Conservation (phyloP, 37 sponge, comb jelly and placozoan species). For the Halichondria panicea region DNA sequence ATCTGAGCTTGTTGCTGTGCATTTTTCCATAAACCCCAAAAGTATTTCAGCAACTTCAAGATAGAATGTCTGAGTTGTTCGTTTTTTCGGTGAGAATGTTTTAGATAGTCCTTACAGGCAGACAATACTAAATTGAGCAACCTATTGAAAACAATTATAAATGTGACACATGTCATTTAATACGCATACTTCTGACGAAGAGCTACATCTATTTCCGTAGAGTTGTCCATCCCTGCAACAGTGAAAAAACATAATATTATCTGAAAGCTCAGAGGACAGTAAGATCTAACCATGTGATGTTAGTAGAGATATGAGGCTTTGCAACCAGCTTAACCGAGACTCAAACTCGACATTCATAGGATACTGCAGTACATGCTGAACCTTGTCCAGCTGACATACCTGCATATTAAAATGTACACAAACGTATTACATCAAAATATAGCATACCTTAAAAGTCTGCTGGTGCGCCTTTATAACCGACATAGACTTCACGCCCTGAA, state of each 20-base stretch:
- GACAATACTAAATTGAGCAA: no score
- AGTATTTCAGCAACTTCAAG: no score
- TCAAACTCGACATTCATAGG: neutral
- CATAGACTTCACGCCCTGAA: conserved; percentile 13
- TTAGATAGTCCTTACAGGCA: no score
- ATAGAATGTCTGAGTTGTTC: no score
- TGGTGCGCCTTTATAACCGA: neutral
- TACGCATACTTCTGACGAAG: no score
- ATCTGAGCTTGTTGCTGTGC: no score
- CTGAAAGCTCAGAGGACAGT: neutral
- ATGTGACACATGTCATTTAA: no score
- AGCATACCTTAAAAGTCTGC: neutral
- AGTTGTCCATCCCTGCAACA: no score
- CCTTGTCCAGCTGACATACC: neutral
- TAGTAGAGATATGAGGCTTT: neutral
- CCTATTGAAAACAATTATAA: no score
- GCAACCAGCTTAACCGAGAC: neutral
- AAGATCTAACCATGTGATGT: neutral
- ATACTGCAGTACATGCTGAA: neutral
- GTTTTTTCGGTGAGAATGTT: no score
- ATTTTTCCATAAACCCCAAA: no score
- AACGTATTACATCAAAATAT: neutral
- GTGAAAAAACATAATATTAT: neutral
- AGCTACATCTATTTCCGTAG: no score
- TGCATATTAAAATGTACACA: neutral